A percentile compares a stretch with the other conserved stretches of the same genome.
Evolutionary conservation across 2,797 vertebrate genomes (phyloP).

Genomic region (Hippoglossus hippoglossus): DNA sequence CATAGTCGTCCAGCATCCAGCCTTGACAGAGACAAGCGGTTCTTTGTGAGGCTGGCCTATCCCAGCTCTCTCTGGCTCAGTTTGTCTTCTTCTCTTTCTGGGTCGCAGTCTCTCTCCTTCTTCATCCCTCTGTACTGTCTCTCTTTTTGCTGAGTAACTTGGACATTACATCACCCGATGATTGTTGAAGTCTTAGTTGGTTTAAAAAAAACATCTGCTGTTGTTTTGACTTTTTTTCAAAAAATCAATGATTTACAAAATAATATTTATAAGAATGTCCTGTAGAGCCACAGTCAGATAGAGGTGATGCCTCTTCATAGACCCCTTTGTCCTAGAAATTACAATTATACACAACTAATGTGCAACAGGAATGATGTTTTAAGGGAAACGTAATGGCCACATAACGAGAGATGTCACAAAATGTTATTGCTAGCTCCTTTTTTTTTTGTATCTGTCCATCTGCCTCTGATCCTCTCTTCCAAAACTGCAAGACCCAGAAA

Average conservation of each 20-base stretch:
- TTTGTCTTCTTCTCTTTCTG: constrained; percentile 43
- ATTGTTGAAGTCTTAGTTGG: constrained; percentile 1
- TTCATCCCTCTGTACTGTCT: background rate
- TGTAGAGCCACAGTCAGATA: background rate
- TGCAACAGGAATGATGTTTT: background rate
- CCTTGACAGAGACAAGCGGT: constrained; percentile 62
- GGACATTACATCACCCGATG: constrained; percentile 7
- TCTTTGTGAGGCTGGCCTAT: constrained; percentile 46
- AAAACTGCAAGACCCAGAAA: constrained; percentile 36
- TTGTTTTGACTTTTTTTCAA: no score
- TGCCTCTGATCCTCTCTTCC: constrained; percentile 15
- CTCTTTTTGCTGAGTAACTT: constrained; percentile 20
- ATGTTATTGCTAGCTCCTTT: no score
- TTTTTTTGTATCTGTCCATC: constrained; percentile 3
- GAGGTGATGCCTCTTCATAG: background rate
- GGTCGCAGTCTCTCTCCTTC: background rate
- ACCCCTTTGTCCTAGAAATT: background rate
- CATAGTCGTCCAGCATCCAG: constrained; percentile 44
- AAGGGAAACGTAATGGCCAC: background rate
- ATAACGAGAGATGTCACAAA: no score
- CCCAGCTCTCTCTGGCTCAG: constrained; percentile 46
- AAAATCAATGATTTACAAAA: no score
- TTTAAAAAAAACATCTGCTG: background rate
- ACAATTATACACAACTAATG: background rate
- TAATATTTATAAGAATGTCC: no score